phyloP scores from a whole-genome alignment of 2,888 invertebrate genomes.

The Polymixis lichenea region DNA sequence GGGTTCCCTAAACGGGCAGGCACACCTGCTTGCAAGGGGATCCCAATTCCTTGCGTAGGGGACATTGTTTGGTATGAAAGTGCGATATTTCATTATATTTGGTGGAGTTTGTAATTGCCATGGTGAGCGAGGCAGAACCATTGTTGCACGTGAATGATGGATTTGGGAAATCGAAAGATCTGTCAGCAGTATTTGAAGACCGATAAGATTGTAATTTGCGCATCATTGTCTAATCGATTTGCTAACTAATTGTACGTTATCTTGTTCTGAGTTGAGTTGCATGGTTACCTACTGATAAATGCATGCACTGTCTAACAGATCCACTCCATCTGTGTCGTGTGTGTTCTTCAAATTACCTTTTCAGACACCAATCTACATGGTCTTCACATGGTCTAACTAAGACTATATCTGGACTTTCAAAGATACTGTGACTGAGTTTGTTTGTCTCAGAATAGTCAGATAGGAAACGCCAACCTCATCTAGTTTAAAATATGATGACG shows the following conservation, averaged over 20 bases:
- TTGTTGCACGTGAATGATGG: not conserved
- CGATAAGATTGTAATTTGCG: not conserved
- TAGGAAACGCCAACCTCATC: too few species aligned
- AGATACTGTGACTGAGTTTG: too few species aligned
- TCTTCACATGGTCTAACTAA: too few species aligned
- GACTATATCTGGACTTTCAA: too few species aligned
- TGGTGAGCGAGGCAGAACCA: not conserved
- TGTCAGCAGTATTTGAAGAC: not conserved
- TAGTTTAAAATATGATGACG: too few species aligned
- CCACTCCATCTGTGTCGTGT: too few species aligned
- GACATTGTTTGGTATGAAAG: conserved; percentile 60
- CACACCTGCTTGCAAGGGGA: conserved; percentile 80
- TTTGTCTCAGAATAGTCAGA: too few species aligned
- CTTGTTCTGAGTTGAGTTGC: too few species aligned
- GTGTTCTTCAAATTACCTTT: too few species aligned
- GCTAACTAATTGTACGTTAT: not conserved
- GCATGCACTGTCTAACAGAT: too few species aligned
- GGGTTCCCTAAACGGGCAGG: conserved; percentile 75
- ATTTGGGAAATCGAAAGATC: not conserved
- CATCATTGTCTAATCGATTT: not conserved
- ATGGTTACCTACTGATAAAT: too few species aligned
- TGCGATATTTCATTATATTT: conserved; percentile 48
- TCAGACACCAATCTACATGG: too few species aligned
- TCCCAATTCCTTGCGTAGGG: conserved; percentile 72
- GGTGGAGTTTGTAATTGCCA: conserved; percentile 22